Conservation (phyloP, 2,797 vertebrate genomes). For the Gadopsis bispinosus region DNA sequence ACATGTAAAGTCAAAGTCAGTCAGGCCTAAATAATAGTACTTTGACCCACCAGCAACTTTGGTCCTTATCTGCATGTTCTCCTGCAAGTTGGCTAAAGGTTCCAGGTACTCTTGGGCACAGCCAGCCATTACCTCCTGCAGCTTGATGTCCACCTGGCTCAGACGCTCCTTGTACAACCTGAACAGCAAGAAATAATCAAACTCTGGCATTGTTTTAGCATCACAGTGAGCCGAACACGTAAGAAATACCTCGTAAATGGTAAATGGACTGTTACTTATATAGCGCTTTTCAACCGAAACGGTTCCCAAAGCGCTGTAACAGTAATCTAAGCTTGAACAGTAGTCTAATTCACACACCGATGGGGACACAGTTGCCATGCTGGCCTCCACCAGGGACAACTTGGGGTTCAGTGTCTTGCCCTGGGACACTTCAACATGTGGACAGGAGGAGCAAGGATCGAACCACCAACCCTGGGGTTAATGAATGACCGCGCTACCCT, state of each 20-base stretch:
- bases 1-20: background rate
- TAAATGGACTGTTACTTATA: too few species aligned
- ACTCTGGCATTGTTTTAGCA: background rate
- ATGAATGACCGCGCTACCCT: too few species aligned
- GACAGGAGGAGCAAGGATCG: too few species aligned
- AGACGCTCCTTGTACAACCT: constrained; percentile 98
- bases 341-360: too few species aligned
- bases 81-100: constrained; percentile 96
- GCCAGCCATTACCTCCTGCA: constrained; percentile 97
- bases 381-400: too few species aligned
- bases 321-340: too few species aligned
- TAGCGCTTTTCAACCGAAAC: too few species aligned
- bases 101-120: constrained; percentile 98
- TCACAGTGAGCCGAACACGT: background rate
- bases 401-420: too few species aligned
- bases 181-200: constrained; percentile 41
- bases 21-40: background rate
- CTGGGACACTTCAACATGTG: too few species aligned
- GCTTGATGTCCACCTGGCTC: constrained; percentile 98
- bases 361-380: too few species aligned
- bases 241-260: background rate
- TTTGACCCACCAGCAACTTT: constrained; percentile 93
- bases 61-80: constrained; percentile 99
- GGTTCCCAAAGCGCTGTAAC: too few species aligned
- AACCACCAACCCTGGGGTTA: too few species aligned